Conservation (phyloP, 2,888 invertebrate genomes). For the Acrocyrtus sp. region DNA sequence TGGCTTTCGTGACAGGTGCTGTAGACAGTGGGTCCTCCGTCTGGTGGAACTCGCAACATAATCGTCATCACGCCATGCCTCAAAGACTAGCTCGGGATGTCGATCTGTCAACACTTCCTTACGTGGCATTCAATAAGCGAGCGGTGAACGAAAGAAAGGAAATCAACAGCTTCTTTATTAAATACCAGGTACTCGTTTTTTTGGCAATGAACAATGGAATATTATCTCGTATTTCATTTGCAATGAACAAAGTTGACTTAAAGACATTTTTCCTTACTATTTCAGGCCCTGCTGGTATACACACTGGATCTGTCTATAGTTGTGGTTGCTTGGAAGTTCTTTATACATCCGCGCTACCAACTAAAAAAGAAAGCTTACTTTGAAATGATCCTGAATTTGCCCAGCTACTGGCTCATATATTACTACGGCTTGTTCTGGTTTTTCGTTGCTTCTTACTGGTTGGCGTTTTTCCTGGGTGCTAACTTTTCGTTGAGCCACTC, state of each 20-base stretch:
- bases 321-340: slow-evolving; percentile 8
- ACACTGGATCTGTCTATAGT: slow-evolving; percentile 16
- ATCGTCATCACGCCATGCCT: slow-evolving; percentile 61
- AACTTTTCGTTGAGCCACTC: slow-evolving; percentile 44
- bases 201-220: too few relatives aligned
- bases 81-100: slow-evolving; percentile 57
- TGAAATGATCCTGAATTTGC: slow-evolving; percentile 7
- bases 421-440: slow-evolving; percentile 2
- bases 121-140: slow-evolving; percentile 53
- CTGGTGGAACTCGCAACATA: slow-evolving; percentile 59
- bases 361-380: slow-evolving; percentile 15
- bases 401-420: neutral
- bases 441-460: neutral
- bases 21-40: slow-evolving; percentile 20
- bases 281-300: slow-evolving; percentile 9
- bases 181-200: too few relatives aligned
- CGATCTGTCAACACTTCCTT: slow-evolving; percentile 56
- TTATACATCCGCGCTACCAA: slow-evolving; percentile 19
- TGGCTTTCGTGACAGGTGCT: too few relatives aligned
- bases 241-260: too few relatives aligned
- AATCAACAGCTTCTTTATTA: slow-evolving; percentile 18
- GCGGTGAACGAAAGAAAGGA: slow-evolving; percentile 27
- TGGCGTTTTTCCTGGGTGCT: slow-evolving; percentile 11
- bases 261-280: too few relatives aligned
- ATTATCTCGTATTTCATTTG: too few relatives aligned